phyloP scores from a whole-genome alignment of 2,113 vertebrate genomes.

The Microtus ochrogaster region DNA sequence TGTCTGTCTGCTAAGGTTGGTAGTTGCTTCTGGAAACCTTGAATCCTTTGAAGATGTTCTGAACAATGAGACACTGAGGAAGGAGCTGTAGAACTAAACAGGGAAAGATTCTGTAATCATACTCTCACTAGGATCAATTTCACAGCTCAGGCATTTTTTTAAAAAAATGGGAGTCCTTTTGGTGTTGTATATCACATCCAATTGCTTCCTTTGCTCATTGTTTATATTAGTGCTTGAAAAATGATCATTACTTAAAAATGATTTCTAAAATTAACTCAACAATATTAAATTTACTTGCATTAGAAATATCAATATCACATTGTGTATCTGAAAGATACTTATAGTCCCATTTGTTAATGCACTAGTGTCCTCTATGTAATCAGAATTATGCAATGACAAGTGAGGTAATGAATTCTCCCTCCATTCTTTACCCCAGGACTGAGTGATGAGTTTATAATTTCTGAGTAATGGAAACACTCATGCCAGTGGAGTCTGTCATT shows the following conservation, averaged over 20 bases:
- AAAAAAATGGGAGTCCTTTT: conserved; percentile 6
- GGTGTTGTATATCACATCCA: conserved; percentile 56
- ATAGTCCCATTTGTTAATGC: conserved; percentile 56
- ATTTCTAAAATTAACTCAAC: conserved; percentile 71
- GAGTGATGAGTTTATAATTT: conserved; percentile 84
- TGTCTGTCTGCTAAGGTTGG: not conserved
- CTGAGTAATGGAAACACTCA: conserved; percentile 62
- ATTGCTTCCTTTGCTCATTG: conserved; percentile 65
- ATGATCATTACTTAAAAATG: conserved; percentile 60
- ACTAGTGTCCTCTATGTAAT: conserved; percentile 77
- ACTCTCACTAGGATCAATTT: not conserved
- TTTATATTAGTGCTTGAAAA: conserved; percentile 29
- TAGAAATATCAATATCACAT: conserved; percentile 78
- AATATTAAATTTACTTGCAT: conserved; percentile 72
- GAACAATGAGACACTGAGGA: not conserved
- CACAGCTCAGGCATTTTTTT: not conserved
- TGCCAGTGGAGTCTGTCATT: conserved; percentile 69
- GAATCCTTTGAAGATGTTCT: conserved; percentile 30
- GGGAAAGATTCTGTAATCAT: not conserved
- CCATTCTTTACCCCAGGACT: conserved; percentile 74
- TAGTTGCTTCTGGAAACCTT: conserved; percentile 44
- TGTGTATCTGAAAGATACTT: conserved; percentile 71
- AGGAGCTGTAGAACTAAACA: conserved; percentile 16
- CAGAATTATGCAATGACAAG: conserved; percentile 77
- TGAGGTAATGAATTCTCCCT: conserved; percentile 66